Base-by-base conservation (phyloP, 2,888 invertebrate genomes). In the Drosophila buzzatii region DNA sequence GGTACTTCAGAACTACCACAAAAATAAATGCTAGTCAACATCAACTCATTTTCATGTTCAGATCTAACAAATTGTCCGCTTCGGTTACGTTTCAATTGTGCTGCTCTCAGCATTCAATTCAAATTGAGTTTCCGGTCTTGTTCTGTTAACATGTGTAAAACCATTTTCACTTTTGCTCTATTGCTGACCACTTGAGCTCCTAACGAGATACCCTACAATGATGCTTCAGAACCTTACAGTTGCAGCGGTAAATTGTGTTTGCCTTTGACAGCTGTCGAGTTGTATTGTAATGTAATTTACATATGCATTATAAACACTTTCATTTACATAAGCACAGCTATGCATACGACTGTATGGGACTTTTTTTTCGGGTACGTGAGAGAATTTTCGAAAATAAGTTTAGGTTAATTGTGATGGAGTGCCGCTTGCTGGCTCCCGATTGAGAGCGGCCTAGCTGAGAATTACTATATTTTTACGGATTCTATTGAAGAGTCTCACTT, bases 241-340 rank as follows among this genome's bases (percentile, higher is more conserved):
- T 73, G 74, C 73, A 65, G 49, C 63, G 47, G 58, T 52, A 39
- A 62, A 73, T 51, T 44, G 33, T 70, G 69, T 74, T 76, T 67
- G 51, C 68, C 56, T 75, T 78, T 81, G 86, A 85, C 89, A 84
- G 87, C 84, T 89, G 87, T 86, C 87, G 72, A 71, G 70, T 47
- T 45, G 64, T 61, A 73, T 89, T 81, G 73, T 78, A 73, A 81
- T 72, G 79, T 76, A 70, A 88, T 84, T 84, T 83, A 81, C 86
- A 69, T 57, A 65, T 73, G 68, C 60, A 70, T 83, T 66, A 55
- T 44, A 59, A 76, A 73, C 52, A 69, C 52, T 52, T 67, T n/a
- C 49, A 56, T 56, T 56, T 31, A 27, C 57, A 67, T 31, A 45
- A 33, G 65, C 52, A 31, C 35, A 37, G 45, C 2, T 14, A 31